Base-by-base conservation (phyloP, 37 sponge, comb jelly and placozoan species). In the Mnemiopsis leidyi region DNA sequence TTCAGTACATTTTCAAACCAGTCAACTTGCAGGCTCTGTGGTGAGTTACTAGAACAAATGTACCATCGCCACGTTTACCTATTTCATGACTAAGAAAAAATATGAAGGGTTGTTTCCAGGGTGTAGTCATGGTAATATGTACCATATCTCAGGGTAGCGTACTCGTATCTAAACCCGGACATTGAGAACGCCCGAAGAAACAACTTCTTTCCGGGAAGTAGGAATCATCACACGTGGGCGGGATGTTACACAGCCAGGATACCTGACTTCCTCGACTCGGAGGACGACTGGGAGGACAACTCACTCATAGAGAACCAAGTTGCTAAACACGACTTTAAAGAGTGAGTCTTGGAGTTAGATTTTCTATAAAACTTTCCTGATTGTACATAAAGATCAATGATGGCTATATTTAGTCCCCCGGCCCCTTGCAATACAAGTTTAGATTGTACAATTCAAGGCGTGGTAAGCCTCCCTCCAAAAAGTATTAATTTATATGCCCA, bases 1-100 rank as follows among this genome's bases (percentile, higher is more conserved):
- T 13, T 21, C 40, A 85, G 61, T 85, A 85, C 48, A 40, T 85
- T 37, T 85, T 85, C 90, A 85, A 85, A 38, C 90, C 90, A 39
- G 90, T 85, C 90, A 85, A 85, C 35, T 25, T 85, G 90, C 90
- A 85, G 26, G 90, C 90, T 23, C 29, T 85, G 29, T 85, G 90
- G 90, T 85, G 23, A 23, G 90, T 85, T 32, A 48, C 13, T 48
- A 18, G 61, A 13, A 48, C 61, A 48, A 48, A 48, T 48, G 13
- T 18, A 48, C 9, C 61, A 18, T 48, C 61, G n/a, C n/a, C n/a
- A n/a, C n/a, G n/a, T n/a, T n/a, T n/a, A n/a, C n/a, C n/a, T n/a
- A n/a, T n/a, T n/a, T n/a, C n/a, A n/a, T n/a, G n/a, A n/a, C n/a
- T n/a, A n/a, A n/a, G n/a, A n/a, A n/a, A n/a, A n/a, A n/a, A n/a